Base-by-base conservation (phyloP, 1,140 invertebrate genomes). In the Drosophila sp. region DNA sequence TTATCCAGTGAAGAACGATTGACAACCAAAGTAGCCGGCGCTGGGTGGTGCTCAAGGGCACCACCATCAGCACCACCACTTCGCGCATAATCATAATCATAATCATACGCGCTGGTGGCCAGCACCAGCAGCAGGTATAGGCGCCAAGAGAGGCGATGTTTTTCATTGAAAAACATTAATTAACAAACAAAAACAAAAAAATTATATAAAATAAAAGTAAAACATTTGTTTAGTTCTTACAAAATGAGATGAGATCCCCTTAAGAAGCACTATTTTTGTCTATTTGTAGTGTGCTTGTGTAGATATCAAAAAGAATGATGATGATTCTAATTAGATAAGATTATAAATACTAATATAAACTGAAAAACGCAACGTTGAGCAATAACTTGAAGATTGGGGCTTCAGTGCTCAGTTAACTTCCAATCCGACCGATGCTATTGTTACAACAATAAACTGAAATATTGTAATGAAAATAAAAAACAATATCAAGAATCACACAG, bases 1-100 rank as follows among this genome's bases (percentile, higher is more conserved):
- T 51, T 91, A 91, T 78, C 89, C 90, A 78, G 90, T 91, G 70
- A 91, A 91, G 56, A 91, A 91, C 62, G 90, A 91, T 82, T 91
- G 90, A 91, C 90, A 91, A 77, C 73, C 84, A 75, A 89, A 87
- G 78, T 83, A 78, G 87, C 57, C 72, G 70, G 32, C 76, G 53
- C 50, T 67, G 16, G 69, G 63, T 74, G 80, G 57, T 64, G 66
- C 25, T 2, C 62, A 32, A 4, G 58, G n/a, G 56, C 66, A 63
- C 36, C 72, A 77, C 36, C 61, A 76, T 14, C 63, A 59, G 25
- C 61, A 34, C 25, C 61, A 54, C 36, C 51, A 74, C 43, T 45
- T 78, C 66, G 70, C 59, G 34, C 76, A 70, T 25, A 64, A 58
- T 46, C 48, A 74, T 74, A 81, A 83, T 79, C 65, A 82, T 61